A percentile compares a stretch with the other conserved stretches of the same genome.
These are phyloP conservation scores for Enoplosus armatus DNA, from an alignment of 2,797 vertebrate genomes.

Conservation along the genomic window DNA sequence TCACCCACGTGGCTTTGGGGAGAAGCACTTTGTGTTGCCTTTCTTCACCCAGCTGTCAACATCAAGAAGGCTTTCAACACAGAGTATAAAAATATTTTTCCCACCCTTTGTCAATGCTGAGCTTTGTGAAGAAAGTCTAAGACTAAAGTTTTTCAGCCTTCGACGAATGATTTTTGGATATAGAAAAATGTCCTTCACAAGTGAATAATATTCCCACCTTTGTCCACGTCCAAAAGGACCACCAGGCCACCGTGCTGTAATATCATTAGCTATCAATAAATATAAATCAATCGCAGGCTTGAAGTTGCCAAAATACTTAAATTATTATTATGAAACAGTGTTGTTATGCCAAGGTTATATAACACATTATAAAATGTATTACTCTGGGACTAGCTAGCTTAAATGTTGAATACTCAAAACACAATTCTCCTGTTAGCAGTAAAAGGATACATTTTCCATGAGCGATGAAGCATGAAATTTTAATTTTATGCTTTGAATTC, in stretches of 20 bases:
- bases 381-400: slow-evolving; percentile 21
- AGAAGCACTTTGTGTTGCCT: slow-evolving; percentile 21
- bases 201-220: slow-evolving; percentile 10
- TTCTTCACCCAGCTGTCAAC: slow-evolving; percentile 22
- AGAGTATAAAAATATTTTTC: slow-evolving; percentile 32
- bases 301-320: slow-evolving; percentile 35
- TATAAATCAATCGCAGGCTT: slow-evolving; percentile 27
- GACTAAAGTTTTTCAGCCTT: slow-evolving; percentile 12
- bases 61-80: slow-evolving; percentile 25
- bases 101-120: not conserved
- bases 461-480: slow-evolving; percentile 34
- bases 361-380: slow-evolving; percentile 28
- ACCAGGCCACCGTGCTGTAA: not conserved
- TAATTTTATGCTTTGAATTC: slow-evolving; percentile 32
- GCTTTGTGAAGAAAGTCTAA: not conserved
- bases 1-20: slow-evolving; percentile 4
- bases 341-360: slow-evolving; percentile 28
- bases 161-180: not conserved
- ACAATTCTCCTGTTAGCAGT: slow-evolving; percentile 28
- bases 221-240: not conserved
- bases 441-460: slow-evolving; percentile 23
- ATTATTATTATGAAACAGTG: slow-evolving; percentile 35
- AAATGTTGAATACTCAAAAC: slow-evolving; percentile 42
- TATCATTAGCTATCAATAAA: slow-evolving; percentile 24
- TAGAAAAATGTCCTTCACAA: not conserved